phyloP scores from a whole-genome alignment of 2,888 invertebrate genomes.

The Cephus sareptanus region DNA sequence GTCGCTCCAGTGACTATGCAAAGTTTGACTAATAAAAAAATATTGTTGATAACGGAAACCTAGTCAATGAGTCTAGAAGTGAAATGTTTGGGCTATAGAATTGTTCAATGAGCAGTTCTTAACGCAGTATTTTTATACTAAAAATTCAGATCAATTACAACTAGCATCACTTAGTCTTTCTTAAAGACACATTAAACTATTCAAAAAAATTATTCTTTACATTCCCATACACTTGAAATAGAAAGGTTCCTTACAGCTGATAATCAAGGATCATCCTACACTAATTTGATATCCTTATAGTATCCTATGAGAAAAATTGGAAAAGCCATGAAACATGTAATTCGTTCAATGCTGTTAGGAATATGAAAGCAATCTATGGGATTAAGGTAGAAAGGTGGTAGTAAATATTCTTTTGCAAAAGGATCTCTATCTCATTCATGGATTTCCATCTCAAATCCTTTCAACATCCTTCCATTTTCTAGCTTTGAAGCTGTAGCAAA shows the following conservation, averaged over 20 bases:
- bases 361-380: background rate
- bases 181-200: background rate
- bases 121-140: background rate
- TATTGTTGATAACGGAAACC: too few relatives aligned
- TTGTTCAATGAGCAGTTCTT: too few relatives aligned
- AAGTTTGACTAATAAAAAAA: background rate
- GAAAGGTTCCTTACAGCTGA: background rate
- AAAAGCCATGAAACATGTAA: background rate
- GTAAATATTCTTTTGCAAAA: background rate
- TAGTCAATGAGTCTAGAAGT: too few relatives aligned
- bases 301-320: background rate
- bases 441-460: background rate
- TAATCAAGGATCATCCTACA: background rate
- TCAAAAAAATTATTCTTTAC: background rate
- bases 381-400: background rate
- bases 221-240: background rate
- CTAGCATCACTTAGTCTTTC: background rate
- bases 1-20: background rate
- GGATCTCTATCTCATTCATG: background rate
- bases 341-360: background rate
- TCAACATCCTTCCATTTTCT: background rate
- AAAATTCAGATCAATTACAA: background rate
- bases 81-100: too few relatives aligned
- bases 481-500: background rate
- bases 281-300: background rate